Percentiles rank a stretch among this genome's conserved stretches.
phyloP scores from a whole-genome alignment of 2,888 invertebrate species.

The Orthosia cruda region DNA sequence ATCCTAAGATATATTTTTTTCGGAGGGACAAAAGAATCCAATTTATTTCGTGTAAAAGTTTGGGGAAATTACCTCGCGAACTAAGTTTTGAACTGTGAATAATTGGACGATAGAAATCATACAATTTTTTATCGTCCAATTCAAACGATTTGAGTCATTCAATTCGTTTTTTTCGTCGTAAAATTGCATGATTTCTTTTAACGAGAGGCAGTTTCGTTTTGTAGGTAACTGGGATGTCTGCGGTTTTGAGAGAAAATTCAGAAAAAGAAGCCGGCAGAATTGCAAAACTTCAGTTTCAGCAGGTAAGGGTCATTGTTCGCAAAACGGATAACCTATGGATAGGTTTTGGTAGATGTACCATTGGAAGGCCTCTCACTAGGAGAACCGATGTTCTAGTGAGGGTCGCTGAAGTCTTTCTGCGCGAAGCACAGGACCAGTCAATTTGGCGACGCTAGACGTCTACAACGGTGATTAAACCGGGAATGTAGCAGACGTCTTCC shows the following conservation, averaged over 20 bases:
- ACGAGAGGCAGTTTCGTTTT: conserved; percentile 37
- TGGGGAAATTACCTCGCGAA: conserved; percentile 57
- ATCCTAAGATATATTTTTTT: conserved; percentile 32
- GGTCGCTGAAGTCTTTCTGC: too few species aligned
- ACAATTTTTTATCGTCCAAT: too few species aligned
- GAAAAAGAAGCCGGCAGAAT: neutral
- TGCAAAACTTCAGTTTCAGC: neutral
- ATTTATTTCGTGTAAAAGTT: conserved; percentile 63
- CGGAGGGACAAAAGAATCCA: conserved; percentile 48
- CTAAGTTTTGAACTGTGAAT: conserved; percentile 54
- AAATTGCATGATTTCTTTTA: conserved; percentile 64
- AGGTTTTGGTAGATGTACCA: too few species aligned
- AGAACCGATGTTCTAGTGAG: too few species aligned
- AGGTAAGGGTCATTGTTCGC: neutral
- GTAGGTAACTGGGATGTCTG: neutral
- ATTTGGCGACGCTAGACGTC: too few species aligned
- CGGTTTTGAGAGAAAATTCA: neutral
- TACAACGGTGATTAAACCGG: too few species aligned
- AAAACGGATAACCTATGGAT: too few species aligned
- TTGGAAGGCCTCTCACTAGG: too few species aligned
- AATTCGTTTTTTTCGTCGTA: too few species aligned
- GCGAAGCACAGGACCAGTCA: too few species aligned
- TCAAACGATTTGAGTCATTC: too few species aligned
- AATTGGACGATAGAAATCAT: conserved; percentile 60
- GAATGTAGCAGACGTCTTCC: too few species aligned